Evolutionary conservation across 2,113 vertebrate genomes (phyloP).

Genomic region (Colinus virginianus): DNA sequence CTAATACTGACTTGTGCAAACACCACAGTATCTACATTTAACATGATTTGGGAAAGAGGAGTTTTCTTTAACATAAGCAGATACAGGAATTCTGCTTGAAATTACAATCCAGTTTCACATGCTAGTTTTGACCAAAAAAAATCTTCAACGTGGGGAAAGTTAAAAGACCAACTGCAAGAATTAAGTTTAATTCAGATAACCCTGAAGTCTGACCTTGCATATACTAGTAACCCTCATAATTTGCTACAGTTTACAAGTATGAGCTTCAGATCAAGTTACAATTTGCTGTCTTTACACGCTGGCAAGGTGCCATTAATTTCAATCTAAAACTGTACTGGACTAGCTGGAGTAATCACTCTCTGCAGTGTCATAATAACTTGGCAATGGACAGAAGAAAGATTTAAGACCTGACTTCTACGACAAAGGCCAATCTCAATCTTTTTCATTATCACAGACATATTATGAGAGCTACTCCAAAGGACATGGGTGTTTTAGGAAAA

Average conservation of each 20-base stretch:
- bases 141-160: neutral
- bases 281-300: neutral
- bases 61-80: neutral
- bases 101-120: neutral
- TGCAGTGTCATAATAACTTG: neutral
- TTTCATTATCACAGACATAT: neutral
- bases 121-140: neutral
- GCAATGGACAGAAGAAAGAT: neutral
- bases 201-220: neutral
- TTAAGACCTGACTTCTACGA: neutral
- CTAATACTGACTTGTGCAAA: neutral
- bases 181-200: neutral
- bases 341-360: neutral
- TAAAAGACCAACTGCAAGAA: neutral
- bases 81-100: neutral
- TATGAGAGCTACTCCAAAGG: neutral
- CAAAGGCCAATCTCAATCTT: neutral
- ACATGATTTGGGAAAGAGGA: neutral
- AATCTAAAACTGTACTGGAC: neutral
- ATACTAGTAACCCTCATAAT: neutral
- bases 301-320: neutral
- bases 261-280: neutral
- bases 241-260: neutral
- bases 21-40: neutral
- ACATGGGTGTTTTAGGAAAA: rapidly evolving